Conservation (phyloP, 2,113 vertebrate genomes). For the Smithornis capensis region DNA sequence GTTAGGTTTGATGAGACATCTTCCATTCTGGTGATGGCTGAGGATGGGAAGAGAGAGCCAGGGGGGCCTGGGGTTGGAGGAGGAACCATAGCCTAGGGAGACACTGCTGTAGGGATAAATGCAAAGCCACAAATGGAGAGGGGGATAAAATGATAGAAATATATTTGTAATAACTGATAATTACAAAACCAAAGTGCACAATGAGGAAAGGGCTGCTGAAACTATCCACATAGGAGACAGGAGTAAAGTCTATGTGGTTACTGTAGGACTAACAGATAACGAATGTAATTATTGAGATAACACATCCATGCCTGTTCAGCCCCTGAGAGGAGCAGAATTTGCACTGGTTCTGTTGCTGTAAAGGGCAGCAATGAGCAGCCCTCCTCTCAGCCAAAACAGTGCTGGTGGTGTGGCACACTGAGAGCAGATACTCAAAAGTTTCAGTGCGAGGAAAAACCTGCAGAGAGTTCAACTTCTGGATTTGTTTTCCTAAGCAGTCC, state of each 20-base stretch:
- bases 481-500: background rate
- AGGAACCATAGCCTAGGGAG: background rate
- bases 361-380: background rate
- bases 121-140: fast-evolving
- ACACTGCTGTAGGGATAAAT: background rate
- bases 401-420: background rate
- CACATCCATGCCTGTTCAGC: background rate
- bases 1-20: background rate
- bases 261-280: background rate
- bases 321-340: background rate
- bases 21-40: background rate
- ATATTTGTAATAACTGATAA: background rate
- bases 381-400: background rate
- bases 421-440: background rate
- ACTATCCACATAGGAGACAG: background rate
- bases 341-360: background rate
- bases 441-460: fast-evolving
- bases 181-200: background rate
- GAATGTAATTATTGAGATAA: background rate
- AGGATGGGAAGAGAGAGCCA: background rate
- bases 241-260: background rate
- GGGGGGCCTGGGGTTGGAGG: background rate
- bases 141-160: background rate
- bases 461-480: too few species aligned
- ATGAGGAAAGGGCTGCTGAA: background rate